Evolutionary conservation across 1,140 invertebrate species (phyloP), one percentile per base, ranked within the genome.

Genomic region (Drosophila prosaltans): DNA sequence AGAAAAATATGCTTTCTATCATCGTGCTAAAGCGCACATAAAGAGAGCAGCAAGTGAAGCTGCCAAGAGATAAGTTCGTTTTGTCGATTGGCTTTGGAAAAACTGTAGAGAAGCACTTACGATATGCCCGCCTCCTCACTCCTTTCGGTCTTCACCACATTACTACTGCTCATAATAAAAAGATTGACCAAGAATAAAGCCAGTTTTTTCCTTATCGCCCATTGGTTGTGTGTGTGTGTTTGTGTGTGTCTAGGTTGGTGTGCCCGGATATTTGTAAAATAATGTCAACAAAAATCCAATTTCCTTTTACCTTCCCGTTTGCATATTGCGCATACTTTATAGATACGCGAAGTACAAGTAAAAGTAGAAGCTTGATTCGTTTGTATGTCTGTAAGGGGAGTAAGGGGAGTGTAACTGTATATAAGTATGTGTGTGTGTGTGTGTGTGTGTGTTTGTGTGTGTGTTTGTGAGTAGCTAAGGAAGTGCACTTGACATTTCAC

Each of bases 261-360:
- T 51, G 28, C 67, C 80, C 86, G 88, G 88, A 90, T 90, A 86
- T 88, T 88, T 88, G 71, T 63, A 69, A 81, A 91, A 90, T 91
- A 91, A 79, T 88, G 80, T 91, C 80, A 88, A 91, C 86, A 90
- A 90, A 91, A 90, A 91, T 90, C 80, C 88, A 90, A 90, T 90
- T 90, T 91, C 88, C 83, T 83, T 63, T 77, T 69, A 81, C 83
- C 80, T 91, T 90, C 88, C 88, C 78, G 80, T 76, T 72, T 75
- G 69, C 71, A 89, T 82, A 88, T 69, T 61, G 78, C 66, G 66
- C 74, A 81, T 64, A 81, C 65, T 70, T 58, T 59, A 43, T 64
- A 58, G 67, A 59, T 57, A 65, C 28, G 71, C 81, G 54, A 51
- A 72, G 45, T 21, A 45, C 32, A 24, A 58, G 11, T 32, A 40